Percentiles rank a stretch among this genome's conserved stretches.
Evolutionary conservation across 2,113 vertebrate species (phyloP).

Genomic region (Alethe diademata): DNA sequence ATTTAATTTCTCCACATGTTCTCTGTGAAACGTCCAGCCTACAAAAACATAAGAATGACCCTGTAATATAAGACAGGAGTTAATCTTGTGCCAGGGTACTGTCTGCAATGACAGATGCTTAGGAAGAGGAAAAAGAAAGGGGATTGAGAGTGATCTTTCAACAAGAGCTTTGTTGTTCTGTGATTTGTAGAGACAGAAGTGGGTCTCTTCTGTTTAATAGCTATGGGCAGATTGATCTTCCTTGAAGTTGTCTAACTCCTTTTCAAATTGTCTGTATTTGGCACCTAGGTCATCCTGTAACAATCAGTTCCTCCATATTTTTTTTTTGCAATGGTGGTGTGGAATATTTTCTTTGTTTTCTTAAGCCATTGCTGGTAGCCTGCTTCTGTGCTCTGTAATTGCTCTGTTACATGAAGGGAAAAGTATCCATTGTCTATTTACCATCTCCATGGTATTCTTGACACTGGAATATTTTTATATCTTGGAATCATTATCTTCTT

Average conservation of each 20-base stretch:
- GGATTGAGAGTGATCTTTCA: background rate
- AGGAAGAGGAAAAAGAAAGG: background rate
- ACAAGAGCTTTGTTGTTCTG: background rate
- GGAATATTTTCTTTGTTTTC: background rate
- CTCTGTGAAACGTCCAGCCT: background rate
- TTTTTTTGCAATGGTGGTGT: background rate
- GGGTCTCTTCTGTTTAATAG: background rate
- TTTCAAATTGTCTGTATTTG: background rate
- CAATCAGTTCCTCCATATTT: background rate
- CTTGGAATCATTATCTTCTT: background rate
- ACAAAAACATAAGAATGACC: background rate
- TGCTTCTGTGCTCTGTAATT: background rate
- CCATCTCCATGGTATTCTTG: background rate
- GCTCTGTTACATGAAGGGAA: background rate
- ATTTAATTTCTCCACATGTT: background rate
- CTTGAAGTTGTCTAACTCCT: background rate
- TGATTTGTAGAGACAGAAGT: background rate
- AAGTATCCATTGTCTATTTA: background rate
- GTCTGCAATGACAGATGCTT: background rate
- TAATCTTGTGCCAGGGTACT: background rate
- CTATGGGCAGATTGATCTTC: background rate
- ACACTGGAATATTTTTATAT: background rate
- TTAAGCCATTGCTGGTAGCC: background rate
- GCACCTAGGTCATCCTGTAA: background rate
- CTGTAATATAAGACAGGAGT: background rate